Evolutionary conservation across 1,140 invertebrate genomes (phyloP).

Genomic region (Mamestra configurata): DNA sequence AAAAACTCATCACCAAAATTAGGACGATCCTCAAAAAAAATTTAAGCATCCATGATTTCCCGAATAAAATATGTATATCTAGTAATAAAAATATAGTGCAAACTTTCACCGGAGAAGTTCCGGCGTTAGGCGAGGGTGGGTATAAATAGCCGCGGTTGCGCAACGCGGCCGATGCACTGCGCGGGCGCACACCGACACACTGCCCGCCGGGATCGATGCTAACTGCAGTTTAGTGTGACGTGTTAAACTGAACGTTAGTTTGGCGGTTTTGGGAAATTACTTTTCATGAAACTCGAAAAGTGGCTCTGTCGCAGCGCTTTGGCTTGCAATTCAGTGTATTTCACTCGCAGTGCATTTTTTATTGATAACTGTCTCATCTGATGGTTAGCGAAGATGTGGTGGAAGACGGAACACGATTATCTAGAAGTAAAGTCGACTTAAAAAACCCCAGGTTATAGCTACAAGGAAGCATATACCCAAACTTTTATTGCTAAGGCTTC

Average conservation of each 20-base stretch:
- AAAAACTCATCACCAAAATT: not conserved
- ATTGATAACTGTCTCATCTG: no score
- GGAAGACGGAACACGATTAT: no score
- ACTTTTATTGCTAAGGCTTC: not conserved
- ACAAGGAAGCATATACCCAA: not conserved
- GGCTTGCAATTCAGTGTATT: no score
- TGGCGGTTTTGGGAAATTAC: not conserved
- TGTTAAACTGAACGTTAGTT: not conserved
- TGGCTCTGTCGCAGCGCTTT: no score
- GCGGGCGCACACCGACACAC: conserved; percentile 36
- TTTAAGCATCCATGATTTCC: conserved; percentile 3
- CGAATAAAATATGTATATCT: conserved; percentile 37
- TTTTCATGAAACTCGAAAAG: no score
- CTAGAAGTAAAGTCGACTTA: no score
- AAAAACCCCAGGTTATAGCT: no score
- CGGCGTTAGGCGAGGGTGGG: conserved; percentile 59
- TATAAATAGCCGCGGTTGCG: conserved; percentile 79
- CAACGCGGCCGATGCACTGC: conserved; percentile 68
- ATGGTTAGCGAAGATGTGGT: no score
- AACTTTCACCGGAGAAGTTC: conserved; percentile 52
- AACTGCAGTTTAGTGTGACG: not conserved
- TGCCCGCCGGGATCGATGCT: conserved; percentile 24
- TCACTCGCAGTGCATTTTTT: no score
- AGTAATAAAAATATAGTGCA: conserved; percentile 46
- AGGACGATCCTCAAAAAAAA: not conserved